Percentiles rank a stretch among this genome's conserved stretches.
These are phyloP conservation scores for Benthosema pterotum DNA, from an alignment of 2,797 vertebrate genomes.

Conservation along the genomic window DNA sequence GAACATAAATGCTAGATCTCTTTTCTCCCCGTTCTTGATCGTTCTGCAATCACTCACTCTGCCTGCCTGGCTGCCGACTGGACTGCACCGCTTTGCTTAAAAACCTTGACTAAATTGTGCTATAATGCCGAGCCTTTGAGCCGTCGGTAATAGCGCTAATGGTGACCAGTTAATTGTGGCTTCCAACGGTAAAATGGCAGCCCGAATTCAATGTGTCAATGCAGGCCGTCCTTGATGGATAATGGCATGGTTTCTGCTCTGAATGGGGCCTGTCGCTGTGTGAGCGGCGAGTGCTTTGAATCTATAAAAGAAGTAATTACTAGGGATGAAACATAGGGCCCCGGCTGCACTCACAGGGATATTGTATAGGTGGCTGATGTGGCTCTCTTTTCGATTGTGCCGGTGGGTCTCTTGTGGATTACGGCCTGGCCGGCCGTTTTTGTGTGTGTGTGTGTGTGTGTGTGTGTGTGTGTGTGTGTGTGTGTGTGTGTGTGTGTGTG, in stretches of 20 bases:
- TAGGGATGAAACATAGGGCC: constrained; percentile 57
- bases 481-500: constrained; percentile 36
- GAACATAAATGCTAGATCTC: too few species aligned
- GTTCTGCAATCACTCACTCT: too few species aligned
- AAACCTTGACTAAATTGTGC: background rate
- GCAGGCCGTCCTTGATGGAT: constrained; percentile 52
- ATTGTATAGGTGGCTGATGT: constrained; percentile 39
- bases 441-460: too few species aligned
- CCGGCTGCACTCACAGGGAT: constrained; percentile 31
- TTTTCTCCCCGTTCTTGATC: too few species aligned
- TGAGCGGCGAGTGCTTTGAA: constrained; percentile 54
- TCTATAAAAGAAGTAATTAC: constrained; percentile 74
- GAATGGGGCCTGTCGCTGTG: constrained; percentile 45
- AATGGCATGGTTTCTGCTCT: constrained; percentile 50
- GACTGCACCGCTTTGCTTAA: too few species aligned
- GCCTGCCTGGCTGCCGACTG: too few species aligned
- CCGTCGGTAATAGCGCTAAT: constrained; percentile 36
- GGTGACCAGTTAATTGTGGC: constrained; percentile 63
- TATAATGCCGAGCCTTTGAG: constrained; percentile 28
- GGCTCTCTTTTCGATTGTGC: constrained; percentile 43
- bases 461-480: constrained; percentile 27
- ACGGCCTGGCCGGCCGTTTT: constrained; percentile 22
- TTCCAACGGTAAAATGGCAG: constrained; percentile 58
- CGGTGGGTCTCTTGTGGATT: constrained; percentile 46
- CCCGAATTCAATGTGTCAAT: constrained; percentile 52